Base-by-base conservation (phyloP, 2,113 vertebrate genomes). In the Thinocorus orbignyianus region DNA sequence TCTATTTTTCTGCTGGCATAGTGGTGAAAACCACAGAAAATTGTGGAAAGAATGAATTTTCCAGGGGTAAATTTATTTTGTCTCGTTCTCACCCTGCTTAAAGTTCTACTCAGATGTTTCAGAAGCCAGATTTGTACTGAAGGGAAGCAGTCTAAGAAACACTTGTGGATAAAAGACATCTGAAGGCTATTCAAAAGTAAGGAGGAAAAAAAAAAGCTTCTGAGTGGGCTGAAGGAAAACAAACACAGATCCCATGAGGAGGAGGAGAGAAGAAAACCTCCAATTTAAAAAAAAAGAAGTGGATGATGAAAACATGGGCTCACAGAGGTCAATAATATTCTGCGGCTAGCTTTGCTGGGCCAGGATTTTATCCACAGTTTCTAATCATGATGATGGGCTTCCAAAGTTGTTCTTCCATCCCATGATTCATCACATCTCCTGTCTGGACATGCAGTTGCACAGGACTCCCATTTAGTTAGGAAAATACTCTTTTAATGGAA, bases 41-140 rank as follows among this genome's bases (percentile, higher is more conserved):
- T 78, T 88, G 73, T 84, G 95, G 95, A 92, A 95, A 94, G 77
- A 96, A 94, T 94, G 62, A 92, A 84, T 70, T 87, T 97, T 96
- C 88, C 81, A 81, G 49, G 51, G 86, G 54, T 77, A 95, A 96
- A 92, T 94, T 92, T 94, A 76, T 94, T 96, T 96, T 88, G 51
- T 90, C 93, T 90, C 5, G 0, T 93, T 95, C 71, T 90, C 74
- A 93, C 79, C 39, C 74, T 79, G 49, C 66, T 88, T 76, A 82
- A 78, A 92, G 88, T 95, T 95, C 86, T 86, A 62, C 42, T 92
- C 39, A 49, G 46, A 90, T 76, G 52, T 55, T 95, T 92, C 44
- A 79, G 66, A n/a, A 92, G 74, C 33, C 88, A 66, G 49, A 93
- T 66, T 71, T 79, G 57, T 87, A 85, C 73, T 0, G 6, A 87